Evolutionary conservation across 2,888 invertebrate genomes (phyloP).

Genomic region (Bimastos eiseni): DNA sequence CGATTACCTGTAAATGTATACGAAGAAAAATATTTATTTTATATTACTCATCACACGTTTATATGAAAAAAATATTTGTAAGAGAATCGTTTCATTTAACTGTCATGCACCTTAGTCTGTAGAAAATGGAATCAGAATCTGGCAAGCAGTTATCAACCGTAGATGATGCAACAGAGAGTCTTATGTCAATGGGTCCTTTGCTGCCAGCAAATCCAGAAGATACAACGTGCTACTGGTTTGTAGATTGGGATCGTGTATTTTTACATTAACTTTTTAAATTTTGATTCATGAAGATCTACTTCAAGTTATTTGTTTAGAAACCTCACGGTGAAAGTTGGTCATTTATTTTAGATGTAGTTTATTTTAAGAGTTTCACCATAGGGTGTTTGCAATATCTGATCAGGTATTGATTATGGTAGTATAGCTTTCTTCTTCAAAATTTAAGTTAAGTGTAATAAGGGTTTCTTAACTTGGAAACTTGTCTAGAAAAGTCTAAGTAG

Average conservation of each 20-base stretch:
- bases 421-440: too few relatives aligned
- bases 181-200: conserved; percentile 26
- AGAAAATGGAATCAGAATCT: not conserved
- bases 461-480: not conserved
- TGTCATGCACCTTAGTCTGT: not conserved
- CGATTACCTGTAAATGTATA: too few relatives aligned
- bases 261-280: conserved; percentile 19
- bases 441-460: not conserved
- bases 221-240: conserved; percentile 43
- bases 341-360: not conserved
- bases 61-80: too few relatives aligned
- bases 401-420: not conserved
- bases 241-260: not conserved
- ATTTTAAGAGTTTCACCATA: not conserved
- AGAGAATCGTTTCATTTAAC: too few relatives aligned
- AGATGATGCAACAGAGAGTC: conserved; percentile 18
- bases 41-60: too few relatives aligned
- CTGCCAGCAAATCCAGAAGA: conserved; percentile 42
- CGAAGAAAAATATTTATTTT: too few relatives aligned
- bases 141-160: conserved; percentile 16
- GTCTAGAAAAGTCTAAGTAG: too few relatives aligned
- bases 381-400: not conserved
- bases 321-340: not conserved
- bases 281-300: not conserved
- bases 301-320: not conserved